A percentile compares a stretch with the other conserved stretches of the same genome.
Evolutionary conservation across 2,797 vertebrate species (phyloP).

Genomic region (Natrix natrix): DNA sequence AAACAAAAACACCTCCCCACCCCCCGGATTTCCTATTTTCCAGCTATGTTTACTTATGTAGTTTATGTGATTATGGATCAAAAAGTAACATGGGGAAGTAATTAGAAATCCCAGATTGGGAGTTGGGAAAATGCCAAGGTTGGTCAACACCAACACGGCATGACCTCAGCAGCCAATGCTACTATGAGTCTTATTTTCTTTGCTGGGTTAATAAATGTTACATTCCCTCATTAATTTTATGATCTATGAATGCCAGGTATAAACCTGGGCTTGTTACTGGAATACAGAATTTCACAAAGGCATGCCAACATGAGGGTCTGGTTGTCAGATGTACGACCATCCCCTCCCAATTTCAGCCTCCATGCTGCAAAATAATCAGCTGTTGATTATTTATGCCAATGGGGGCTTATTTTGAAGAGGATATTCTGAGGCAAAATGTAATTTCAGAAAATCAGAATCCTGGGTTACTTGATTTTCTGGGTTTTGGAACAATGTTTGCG

Average conservation of each 20-base stretch:
- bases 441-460: neutral
- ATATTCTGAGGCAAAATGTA: neutral
- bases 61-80: neutral
- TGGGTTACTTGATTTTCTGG: neutral
- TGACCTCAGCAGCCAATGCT: constrained; percentile 39
- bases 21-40: neutral
- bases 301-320: neutral
- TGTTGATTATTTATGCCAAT: neutral
- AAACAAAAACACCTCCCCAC: no score
- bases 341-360: neutral
- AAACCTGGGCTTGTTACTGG: constrained; percentile 40
- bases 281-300: neutral
- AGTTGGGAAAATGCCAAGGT: constrained; percentile 2
- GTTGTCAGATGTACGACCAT: neutral
- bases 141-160: constrained; percentile 28
- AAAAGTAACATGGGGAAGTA: neutral
- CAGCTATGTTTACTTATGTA: neutral
- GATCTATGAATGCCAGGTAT: constrained; percentile 60
- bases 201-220: constrained; percentile 65
- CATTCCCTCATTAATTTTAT: constrained; percentile 59
- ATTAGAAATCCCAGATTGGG: neutral
- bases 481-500: neutral
- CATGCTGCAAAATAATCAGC: neutral
- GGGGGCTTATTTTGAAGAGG: neutral
- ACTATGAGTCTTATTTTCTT: constrained; percentile 56